Conservation (phyloP, 2,797 vertebrate genomes). For the Phyllotis vaccarum region DNA sequence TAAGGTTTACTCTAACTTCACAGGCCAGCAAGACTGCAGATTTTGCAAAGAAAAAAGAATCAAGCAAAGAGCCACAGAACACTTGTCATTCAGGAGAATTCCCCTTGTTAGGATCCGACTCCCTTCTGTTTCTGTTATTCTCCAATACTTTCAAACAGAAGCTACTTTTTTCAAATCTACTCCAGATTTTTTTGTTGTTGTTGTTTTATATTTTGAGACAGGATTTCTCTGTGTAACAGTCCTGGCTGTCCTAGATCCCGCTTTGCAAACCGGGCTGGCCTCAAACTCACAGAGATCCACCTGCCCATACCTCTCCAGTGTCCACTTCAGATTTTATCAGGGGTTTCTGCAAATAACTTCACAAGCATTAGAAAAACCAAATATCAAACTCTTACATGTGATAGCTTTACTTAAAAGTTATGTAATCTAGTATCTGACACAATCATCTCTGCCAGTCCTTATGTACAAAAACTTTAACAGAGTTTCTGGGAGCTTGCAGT, state of each 20-base stretch:
- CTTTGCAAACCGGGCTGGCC: neutral
- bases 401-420: neutral
- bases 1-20: neutral
- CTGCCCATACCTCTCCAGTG: neutral
- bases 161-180: neutral
- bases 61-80: neutral
- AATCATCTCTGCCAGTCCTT: neutral
- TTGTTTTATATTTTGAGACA: neutral
- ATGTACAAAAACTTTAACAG: neutral
- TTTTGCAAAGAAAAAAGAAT: neutral
- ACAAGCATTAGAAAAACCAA: neutral
- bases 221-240: neutral
- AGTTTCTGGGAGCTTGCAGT: neutral
- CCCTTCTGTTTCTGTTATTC: neutral
- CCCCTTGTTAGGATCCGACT: neutral
- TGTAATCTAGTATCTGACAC: neutral
- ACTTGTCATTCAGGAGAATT: neutral
- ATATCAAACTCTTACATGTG: neutral
- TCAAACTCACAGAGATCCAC: neutral
- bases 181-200: neutral
- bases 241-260: neutral
- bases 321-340: neutral
- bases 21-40: neutral
- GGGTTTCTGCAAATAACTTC: neutral
- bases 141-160: neutral